A percentile compares a stretch with the other conserved stretches of the same genome.
These are phyloP conservation scores for Drosophila littoralis DNA, from an alignment of 1,140 invertebrate genomes.

Conservation along the genomic window DNA sequence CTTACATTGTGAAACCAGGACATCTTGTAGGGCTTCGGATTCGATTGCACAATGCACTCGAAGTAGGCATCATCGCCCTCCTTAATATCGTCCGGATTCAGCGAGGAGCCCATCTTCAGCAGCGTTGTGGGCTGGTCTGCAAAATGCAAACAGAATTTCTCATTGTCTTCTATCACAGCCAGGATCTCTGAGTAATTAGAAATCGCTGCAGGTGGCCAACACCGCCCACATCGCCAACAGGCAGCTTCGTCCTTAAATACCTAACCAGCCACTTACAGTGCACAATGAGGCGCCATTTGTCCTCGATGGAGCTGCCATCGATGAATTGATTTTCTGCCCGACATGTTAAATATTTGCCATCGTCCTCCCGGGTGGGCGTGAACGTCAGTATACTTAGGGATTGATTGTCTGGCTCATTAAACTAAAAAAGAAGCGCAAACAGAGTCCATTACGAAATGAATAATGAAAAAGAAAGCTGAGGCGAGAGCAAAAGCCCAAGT, in stretches of 20 bases:
- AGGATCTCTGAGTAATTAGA: conserved; percentile 55
- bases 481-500: conserved; percentile 29
- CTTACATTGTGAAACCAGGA: conserved; percentile 94
- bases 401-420: conserved; percentile 92
- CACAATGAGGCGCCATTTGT: conserved; percentile 91
- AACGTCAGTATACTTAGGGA: conserved; percentile 92
- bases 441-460: conserved; percentile 81
- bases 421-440: conserved; percentile 86
- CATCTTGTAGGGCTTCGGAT: conserved; percentile 92
- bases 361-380: conserved; percentile 92
- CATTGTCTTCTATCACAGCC: background rate
- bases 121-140: conserved; percentile 90
- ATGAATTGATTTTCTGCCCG: conserved; percentile 94
- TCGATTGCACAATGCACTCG: conserved; percentile 91
- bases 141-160: conserved; percentile 64
- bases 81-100: conserved; percentile 93
- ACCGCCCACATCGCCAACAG: too few species aligned
- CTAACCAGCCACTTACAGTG: conserved; percentile 87
- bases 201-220: background rate
- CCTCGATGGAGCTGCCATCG: conserved; percentile 91
- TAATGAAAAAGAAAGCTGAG: conserved; percentile 62
- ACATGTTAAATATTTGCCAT: conserved; percentile 94
- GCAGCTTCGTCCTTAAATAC: background rate
- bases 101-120: conserved; percentile 90
- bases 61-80: conserved; percentile 94